Evolutionary conservation across 2,113 vertebrate species (phyloP), one percentile per base, ranked within the genome.

Genomic region (Cynoglossus semilaevis): DNA sequence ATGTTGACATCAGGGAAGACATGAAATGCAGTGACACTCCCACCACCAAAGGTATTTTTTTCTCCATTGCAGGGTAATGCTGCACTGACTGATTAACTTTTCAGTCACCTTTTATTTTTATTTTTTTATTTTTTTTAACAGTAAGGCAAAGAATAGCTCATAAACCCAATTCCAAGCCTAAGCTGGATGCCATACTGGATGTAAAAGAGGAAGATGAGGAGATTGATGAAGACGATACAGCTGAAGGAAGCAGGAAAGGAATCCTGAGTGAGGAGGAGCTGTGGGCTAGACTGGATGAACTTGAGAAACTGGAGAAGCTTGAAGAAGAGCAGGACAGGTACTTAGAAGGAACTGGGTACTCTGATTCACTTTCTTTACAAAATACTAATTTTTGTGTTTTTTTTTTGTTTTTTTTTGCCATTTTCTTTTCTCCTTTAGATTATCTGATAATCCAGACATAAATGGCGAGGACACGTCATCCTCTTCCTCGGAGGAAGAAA

Each of bases 1-100:
- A 92, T 84, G 86, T 94, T 73, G 96, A 98, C 77, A 98, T 98
- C 84, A 91, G 89, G 91, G 95, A 98, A 90, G 90, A 94, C 58
- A 80, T 89, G 11, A 83, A 84, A 82, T 91, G 89, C 76, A 79
- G 82, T 12, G 85, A 83, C 45, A 75, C 76, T 51, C 73, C 84
- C 45, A 37, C 63, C 66, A 88, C 84, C 80, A 89, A 96, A 96
- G 94, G 96, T 91, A 77, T 55, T 18, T 58, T 19, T 38, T 9
- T 46, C 51, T n/a, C 6, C 22, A 29, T 29, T 29, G 3, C 22
- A 29, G 22, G 22, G 22, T 29, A 29, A 29, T 6, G 6, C 22
- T 29, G 22, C 22, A 29, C 22, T 29, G 22, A 29, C 22, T 29
- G 22, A 29, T 29, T 4, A 29, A 29, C 22, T 2, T 29, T 29